Evolutionary conservation across 2,888 invertebrate species (phyloP), one percentile per base, ranked within the genome.

Genomic region (Tanytarsus gracilentus): DNA sequence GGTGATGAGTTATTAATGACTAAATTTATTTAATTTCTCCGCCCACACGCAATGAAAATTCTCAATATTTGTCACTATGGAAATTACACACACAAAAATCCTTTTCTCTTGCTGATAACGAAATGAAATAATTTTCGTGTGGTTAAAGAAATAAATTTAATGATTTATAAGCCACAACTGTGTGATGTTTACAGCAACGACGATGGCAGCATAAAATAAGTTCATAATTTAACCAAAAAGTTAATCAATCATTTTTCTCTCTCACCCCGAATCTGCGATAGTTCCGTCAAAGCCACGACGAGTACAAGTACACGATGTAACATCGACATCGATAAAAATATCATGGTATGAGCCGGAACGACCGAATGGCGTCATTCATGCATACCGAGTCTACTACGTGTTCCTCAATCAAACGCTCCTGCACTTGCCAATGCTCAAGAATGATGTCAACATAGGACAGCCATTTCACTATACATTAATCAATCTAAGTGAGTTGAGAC

Each of bases 261-360:
- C 49, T 49, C 16, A 9, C 23, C 4, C 26, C 8, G 14, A n/a
- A n/a, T n/a, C n/a, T n/a, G n/a, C n/a, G n/a, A 50, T 76, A 87
- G 87, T 82, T 69, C 86, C 88, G 66, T 83, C 81, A 67, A 82
- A 87, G 70, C 94, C 94, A 61, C 78, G 83, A 69, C 88, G 90
- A 75, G 79, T 93, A 68, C 85, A 84, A 65, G 82, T 90, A 36
- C 79, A 84, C 66, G 83, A 82, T 72, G 84, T 89, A 64, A 84
- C 85, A 62, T 80, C 89, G 62, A 82, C 82, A 61, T 84, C 85
- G 70, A 85, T 92, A 68, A 82, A 84, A 65, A 75, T 93, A 65
- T 80, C 84, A 68, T 93, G 92, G 92, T 78, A 79, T 68, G 84
- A 86, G 71, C 92, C 92, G 44, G 79, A 79, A 67, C 77, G 78